Conservation (phyloP, 2,888 invertebrate species). For the Kryphioiulus occultus region DNA sequence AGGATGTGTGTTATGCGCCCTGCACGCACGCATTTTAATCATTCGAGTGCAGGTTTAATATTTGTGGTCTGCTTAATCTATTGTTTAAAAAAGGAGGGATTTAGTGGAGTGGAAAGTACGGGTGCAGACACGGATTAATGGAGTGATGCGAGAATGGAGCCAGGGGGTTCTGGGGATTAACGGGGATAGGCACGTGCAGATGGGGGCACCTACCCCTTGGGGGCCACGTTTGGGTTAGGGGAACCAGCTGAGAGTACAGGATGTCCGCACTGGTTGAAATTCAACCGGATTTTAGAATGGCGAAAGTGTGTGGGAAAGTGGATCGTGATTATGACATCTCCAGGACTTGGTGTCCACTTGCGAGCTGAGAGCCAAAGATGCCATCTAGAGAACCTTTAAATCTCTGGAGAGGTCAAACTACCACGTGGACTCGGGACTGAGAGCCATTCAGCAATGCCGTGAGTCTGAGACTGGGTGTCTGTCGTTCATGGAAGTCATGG, state of each 20-base stretch:
- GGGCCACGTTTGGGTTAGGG: background rate
- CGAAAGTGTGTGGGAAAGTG: no score
- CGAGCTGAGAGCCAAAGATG: no score
- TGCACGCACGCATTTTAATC: conserved; percentile 15
- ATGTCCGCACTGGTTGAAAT: background rate
- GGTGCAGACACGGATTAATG: conserved; percentile 20
- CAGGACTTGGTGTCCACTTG: no score
- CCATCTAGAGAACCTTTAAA: no score
- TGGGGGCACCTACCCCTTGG: background rate
- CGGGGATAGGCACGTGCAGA: background rate
- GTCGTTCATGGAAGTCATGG: no score
- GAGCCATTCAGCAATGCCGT: no score
- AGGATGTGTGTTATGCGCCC: background rate
- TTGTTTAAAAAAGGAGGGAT: conserved; percentile 13
- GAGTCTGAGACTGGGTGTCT: no score
- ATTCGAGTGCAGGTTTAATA: conserved; percentile 27
- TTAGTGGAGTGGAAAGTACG: background rate
- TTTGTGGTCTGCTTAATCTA: conserved; percentile 27
- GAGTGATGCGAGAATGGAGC: background rate
- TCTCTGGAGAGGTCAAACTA: no score
- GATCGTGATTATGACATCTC: no score
- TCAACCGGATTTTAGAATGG: background rate
- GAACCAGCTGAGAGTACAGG: background rate
- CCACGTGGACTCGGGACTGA: no score
- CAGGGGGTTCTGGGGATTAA: background rate